Evolutionary conservation across 2,797 vertebrate genomes (phyloP), one percentile per base, ranked within the genome.

Genomic region (Amphiprion clarkii): DNA sequence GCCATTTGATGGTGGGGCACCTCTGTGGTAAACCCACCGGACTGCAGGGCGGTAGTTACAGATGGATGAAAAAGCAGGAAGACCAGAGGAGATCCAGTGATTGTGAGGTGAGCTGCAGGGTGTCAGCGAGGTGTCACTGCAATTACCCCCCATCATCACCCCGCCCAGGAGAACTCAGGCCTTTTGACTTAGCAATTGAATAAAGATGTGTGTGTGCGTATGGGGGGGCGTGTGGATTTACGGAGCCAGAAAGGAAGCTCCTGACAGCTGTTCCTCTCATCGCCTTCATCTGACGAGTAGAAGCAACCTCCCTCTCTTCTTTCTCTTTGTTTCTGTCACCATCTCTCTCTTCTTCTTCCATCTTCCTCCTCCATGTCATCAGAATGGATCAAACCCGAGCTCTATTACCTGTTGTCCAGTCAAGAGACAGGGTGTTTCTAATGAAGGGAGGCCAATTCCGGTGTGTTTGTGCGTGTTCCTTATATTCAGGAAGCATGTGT

Each of bases 251-350:
- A 79, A 85, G 88, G 88, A 92, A 94, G 92, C 88, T 85, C 76
- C 69, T 12, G 14, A 85, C 93, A 92, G 92, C 89, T 92, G 92
- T 79, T 93, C 73, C 87, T 79, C 90, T 92, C 90, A 91, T 94
- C 77, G 44, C 83, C 76, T 84, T 44, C 1, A 67, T 63, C 83
- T 80, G 86, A 79, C 46, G 62, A 63, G 58, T 65, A 66, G 70
- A 87, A 82, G 76, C 67, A 61, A 59, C 80, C 59, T 73, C 58
- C 51, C 63, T 67, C 63, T 70, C 62, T 53, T 49, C 11, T 62
- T 4, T 53, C 65, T 51, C 52, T 71, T 59, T 9, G n/a, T 74
- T 52, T 67, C 59, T 67, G n/a, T 65, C 56, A 72, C 74, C 44
- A 48, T 65, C 51, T 64, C 44, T 62, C 52, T 63, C 44, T 21